Base-by-base conservation (phyloP, 92 coral and sea anemone genomes). In the Zoanthus sociatus region DNA sequence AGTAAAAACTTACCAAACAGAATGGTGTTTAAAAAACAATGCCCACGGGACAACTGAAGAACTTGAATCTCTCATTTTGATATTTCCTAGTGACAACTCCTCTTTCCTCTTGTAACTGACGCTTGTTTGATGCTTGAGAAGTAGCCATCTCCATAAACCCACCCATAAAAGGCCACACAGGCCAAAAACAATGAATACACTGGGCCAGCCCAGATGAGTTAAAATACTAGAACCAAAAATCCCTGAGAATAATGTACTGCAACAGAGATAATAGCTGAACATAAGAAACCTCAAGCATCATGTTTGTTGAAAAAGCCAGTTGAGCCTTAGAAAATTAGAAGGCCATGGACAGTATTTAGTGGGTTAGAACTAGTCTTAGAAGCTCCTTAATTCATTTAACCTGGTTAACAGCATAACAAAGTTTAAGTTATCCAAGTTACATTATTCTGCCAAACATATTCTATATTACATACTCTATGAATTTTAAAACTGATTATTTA, bases 141-240 rank as follows among this genome's bases (percentile, higher is more conserved):
- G 88, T 73, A 92, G 87, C 87, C 84, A 93, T 74, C 90, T 89
- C 95, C 98, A 91, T 17, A 92, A 51, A 48, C 86, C 82, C 44
- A 94, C 95, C 98, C 98, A 97, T 37, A 94, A 48, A 48, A 97
- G 79, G 45, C 95, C 95, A 55, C 90, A 85, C 42, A 92, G 71
- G 21, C 99, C 99, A 84, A 93, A 93, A 12, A 87, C 46, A 10
- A 95, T 72, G 63, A 95, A 97, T 0, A 97, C 99, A 88, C 93
- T 97, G 73, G 88, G 95, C 99, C 99, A 97, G 74, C 96, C 96
- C 73, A 91, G 71, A 32, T 90, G 84, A 16, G 91, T 74, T 51
- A 97, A 95, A n/a, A 97, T 86, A 83, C 96, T 44, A 17, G 99
- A 97, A 0, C 99, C 99, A 71, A 94, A 86, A 60, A 96, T 95